A percentile compares a stretch with the other conserved stretches of the same genome.
Evolutionary conservation across 1,140 invertebrate species (phyloP).

Genomic region (Conopomorpha cramerella): DNA sequence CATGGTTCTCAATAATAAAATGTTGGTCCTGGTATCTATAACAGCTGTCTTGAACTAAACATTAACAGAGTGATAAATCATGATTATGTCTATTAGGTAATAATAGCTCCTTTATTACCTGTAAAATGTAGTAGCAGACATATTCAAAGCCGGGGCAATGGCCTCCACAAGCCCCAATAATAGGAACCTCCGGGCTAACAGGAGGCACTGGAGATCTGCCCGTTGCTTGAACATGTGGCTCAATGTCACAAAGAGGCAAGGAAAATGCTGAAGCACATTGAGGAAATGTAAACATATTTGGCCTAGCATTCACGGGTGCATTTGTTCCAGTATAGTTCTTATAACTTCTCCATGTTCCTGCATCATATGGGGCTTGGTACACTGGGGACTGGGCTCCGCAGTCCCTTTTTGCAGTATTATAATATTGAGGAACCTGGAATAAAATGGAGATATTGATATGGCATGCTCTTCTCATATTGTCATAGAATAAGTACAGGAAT

Average conservation of each 20-base stretch:
- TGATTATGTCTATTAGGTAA: background rate
- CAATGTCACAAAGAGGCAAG: slow-evolving; percentile 32
- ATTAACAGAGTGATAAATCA: too few species aligned
- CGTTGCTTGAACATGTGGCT: slow-evolving; percentile 17
- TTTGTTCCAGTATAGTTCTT: too few species aligned
- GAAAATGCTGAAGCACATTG: slow-evolving; percentile 44
- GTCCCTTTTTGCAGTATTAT: slow-evolving; percentile 27
- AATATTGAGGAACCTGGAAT: slow-evolving; percentile 46
- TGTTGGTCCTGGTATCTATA: too few species aligned
- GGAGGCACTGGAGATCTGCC: slow-evolving; percentile 31
- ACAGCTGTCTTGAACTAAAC: too few species aligned
- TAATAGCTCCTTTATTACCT: slow-evolving; percentile 38
- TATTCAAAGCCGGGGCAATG: slow-evolving; percentile 69
- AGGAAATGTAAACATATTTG: slow-evolving; percentile 36
- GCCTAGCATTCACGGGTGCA: too few species aligned
- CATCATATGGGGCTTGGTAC: slow-evolving; percentile 45
- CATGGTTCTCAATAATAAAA: too few species aligned
- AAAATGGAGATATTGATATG: slow-evolving; percentile 1
- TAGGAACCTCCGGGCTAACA: slow-evolving; percentile 46
- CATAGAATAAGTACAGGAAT: slow-evolving; percentile 5
- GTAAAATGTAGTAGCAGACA: slow-evolving; percentile 68
- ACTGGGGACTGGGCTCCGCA: slow-evolving; percentile 43
- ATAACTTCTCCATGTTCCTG: slow-evolving; percentile 29
- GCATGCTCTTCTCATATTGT: slow-evolving; percentile 2
- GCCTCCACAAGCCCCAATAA: slow-evolving; percentile 66